Evolutionary conservation across 1,140 invertebrate genomes (phyloP).

Genomic region (Papilio glaucus): DNA sequence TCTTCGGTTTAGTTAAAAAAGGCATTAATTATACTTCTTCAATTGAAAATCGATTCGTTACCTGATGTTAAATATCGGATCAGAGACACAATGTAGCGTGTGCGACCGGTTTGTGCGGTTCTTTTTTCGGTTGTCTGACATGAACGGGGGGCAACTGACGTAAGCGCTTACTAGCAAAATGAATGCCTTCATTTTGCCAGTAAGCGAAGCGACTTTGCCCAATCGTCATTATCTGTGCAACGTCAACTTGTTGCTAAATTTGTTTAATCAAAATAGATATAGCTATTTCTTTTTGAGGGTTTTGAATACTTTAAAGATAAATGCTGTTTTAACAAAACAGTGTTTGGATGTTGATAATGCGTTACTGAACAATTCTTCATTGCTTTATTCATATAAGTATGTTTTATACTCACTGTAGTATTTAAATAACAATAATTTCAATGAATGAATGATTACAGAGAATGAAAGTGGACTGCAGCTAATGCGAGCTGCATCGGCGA

Average conservation of each 20-base stretch:
- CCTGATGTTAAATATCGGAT: neutral
- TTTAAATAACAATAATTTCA: no score
- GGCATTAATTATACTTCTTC: neutral
- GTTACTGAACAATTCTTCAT: no score
- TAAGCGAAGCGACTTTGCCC: no score
- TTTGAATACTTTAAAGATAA: no score
- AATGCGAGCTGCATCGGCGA: conserved; percentile 5
- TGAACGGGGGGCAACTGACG: neutral
- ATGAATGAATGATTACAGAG: neutral
- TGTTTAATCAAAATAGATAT: neutral
- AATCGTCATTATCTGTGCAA: no score
- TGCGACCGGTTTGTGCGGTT: neutral
- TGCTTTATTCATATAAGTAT: no score
- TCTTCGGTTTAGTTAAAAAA: neutral
- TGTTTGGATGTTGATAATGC: no score
- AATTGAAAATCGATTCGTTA: conserved; percentile 2
- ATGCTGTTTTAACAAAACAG: no score
- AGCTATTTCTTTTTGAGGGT: no score
- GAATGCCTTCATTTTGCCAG: neutral
- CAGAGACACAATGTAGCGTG: neutral
- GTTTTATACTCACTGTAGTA: no score
- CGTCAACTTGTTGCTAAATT: neutral
- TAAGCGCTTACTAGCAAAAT: neutral
- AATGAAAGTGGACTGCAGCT: conserved; percentile 1
- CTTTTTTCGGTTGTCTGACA: neutral